Conservation (phyloP, 2,113 vertebrate genomes). For the Coptodon bakossiorum region DNA sequence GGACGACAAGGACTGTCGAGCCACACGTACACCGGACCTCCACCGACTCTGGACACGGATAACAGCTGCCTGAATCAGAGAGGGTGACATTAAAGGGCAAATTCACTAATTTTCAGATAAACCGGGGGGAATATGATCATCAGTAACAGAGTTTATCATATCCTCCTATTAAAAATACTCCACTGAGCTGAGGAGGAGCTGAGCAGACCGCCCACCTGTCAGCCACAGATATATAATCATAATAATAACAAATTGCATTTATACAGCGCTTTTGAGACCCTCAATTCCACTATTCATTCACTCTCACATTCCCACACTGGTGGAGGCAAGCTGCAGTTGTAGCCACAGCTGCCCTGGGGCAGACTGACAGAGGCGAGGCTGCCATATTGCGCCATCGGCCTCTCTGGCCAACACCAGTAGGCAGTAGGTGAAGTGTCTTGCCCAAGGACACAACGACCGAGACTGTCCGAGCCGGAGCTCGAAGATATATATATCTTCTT, state of each 20-base stretch:
- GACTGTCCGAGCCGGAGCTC: accelerated
- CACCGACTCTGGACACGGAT: conserved; percentile 56
- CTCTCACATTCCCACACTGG: too few species aligned
- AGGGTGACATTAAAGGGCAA: neutral
- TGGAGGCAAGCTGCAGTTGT: neutral
- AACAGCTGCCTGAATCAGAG: conserved; percentile 44
- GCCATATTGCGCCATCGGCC: accelerated
- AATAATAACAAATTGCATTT: accelerated
- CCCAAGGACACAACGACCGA: accelerated
- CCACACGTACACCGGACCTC: conserved; percentile 39
- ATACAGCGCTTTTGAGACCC: accelerated
- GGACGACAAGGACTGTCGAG: neutral
- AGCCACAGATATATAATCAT: accelerated
- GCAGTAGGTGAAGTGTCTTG: accelerated
- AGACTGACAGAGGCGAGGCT: accelerated
- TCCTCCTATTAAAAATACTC: accelerated
- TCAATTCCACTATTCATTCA: neutral
- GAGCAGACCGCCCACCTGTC: neutral
- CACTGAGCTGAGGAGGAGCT: neutral
- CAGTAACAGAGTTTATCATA: neutral
- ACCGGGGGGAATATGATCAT: accelerated
- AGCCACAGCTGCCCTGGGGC: neutral
- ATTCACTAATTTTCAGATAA: neutral
- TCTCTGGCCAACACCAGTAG: accelerated
- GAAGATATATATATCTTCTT: accelerated